Base-by-base conservation (phyloP, 2,113 vertebrate species). In the Beaufortia kweichowensis region DNA sequence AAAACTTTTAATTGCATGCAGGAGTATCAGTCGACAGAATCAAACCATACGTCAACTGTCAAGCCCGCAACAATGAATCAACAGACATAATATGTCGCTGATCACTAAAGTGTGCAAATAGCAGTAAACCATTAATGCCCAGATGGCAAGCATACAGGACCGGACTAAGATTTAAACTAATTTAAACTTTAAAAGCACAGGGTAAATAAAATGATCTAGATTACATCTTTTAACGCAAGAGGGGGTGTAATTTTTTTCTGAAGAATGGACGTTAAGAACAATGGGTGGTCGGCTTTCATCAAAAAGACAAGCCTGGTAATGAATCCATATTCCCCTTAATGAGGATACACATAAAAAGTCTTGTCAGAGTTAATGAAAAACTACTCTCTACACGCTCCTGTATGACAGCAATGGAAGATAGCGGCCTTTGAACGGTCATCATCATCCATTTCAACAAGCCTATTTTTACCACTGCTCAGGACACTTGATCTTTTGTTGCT, bases 351-450 rank as follows among this genome's bases (percentile, higher is more conserved):
- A 77, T 74, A 78, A 82, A 75, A 81, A 77, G 55, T 29, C 78
- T 63, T 84, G 83, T 82, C 83, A 81, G 69, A 82, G 80, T 77
- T 82, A 84, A 82, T 82, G 80, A 84, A 77, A 79, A 81, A 77
- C 80, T 78, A 79, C 74, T 73, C 65, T 66, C 77, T 63, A 76
- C 72, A 76, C 55, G 77, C 68, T 79, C 65, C 43, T 66, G 60
- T 60, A 76, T 75, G 43, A 70, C 69, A 77, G 78, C 31, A 62
- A 26, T 62, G 41, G 71, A 77, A 65, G 48, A 79, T 65, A 80
- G 76, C 48, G 29, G 77, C 77, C 77, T 79, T 64, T 79, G 68
- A 79, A 79, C 75, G 82, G 79, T 77, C 64, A 57, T 82, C 72
- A 68, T 75, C 56, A 59, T 77, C 56, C 33, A 72, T 82, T 86